phyloP scores from a whole-genome alignment of 2,888 invertebrate genomes.

The Euclidia mi region DNA sequence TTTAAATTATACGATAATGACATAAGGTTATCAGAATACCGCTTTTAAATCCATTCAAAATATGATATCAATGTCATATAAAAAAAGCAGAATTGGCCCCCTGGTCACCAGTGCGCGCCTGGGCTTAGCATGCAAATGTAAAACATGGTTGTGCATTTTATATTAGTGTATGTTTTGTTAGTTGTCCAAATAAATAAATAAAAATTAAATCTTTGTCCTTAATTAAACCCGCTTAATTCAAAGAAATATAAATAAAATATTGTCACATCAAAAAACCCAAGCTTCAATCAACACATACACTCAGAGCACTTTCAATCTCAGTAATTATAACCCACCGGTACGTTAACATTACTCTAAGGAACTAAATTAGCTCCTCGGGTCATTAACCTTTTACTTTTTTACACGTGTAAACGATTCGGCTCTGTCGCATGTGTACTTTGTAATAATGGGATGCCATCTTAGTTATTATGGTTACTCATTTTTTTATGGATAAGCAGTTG shows the following conservation, averaged over 20 bases:
- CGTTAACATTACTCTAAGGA: constrained; percentile 69
- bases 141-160: too few relatives aligned
- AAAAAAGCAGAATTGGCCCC: too few relatives aligned
- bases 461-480: constrained; percentile 16
- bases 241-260: background rate
- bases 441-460: constrained; percentile 24
- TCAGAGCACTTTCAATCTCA: constrained; percentile 37
- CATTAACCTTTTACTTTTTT: constrained; percentile 68
- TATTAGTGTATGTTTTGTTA: too few relatives aligned
- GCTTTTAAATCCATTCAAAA: too few relatives aligned
- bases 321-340: constrained; percentile 60
- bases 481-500: constrained; percentile 13
- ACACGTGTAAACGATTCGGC: constrained; percentile 71
- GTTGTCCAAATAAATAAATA: too few relatives aligned
- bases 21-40: too few relatives aligned
- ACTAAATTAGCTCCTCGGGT: constrained; percentile 81
- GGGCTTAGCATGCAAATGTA: too few relatives aligned
- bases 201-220: too few relatives aligned
- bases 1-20: too few relatives aligned
- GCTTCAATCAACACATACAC: constrained; percentile 19
- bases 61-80: too few relatives aligned
- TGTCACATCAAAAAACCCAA: constrained; percentile 43
- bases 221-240: too few relatives aligned
- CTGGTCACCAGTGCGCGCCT: too few relatives aligned
- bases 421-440: constrained; percentile 43